phyloP scores from a whole-genome alignment of 2,113 vertebrate species.

The Lathamus discolor region DNA sequence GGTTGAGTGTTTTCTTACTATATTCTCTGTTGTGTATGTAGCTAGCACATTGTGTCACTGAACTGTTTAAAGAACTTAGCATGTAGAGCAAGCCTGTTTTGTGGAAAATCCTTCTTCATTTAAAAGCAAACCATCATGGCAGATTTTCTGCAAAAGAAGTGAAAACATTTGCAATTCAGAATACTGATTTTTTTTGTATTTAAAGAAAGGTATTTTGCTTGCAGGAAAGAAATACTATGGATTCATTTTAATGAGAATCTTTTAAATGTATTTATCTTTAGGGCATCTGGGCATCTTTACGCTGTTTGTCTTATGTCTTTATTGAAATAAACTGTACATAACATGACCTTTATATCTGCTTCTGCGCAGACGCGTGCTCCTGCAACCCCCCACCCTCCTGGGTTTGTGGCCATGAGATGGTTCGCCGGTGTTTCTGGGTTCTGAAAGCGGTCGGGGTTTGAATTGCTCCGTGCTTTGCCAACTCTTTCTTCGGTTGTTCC shows the following conservation, averaged over 20 bases:
- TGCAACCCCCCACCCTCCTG: conserved; percentile 66
- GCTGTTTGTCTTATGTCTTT: conserved; percentile 89
- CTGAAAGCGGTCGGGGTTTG: neutral
- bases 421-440: neutral
- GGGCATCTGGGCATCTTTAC: conserved; percentile 87
- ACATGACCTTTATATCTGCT: conserved; percentile 83
- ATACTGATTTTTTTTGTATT: conserved; percentile 81
- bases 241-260: conserved; percentile 87
- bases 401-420: conserved; percentile 57
- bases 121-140: conserved; percentile 87
- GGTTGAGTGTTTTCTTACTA: conserved; percentile 93
- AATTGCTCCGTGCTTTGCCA: conserved; percentile 38
- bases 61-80: conserved; percentile 89
- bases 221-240: conserved; percentile 86
- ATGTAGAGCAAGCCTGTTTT: conserved; percentile 96
- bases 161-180: conserved; percentile 79
- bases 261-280: conserved; percentile 93
- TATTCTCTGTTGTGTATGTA: conserved; percentile 91
- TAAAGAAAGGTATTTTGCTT: conserved; percentile 91
- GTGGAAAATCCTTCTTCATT: conserved; percentile 85
- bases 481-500: neutral
- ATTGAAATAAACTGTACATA: conserved; percentile 96
- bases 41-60: conserved; percentile 92
- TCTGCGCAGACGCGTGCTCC: conserved; percentile 68
- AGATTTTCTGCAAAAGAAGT: conserved; percentile 89